phyloP scores from a whole-genome alignment of 2,113 vertebrate species.

The Callorhinus ursinus region DNA sequence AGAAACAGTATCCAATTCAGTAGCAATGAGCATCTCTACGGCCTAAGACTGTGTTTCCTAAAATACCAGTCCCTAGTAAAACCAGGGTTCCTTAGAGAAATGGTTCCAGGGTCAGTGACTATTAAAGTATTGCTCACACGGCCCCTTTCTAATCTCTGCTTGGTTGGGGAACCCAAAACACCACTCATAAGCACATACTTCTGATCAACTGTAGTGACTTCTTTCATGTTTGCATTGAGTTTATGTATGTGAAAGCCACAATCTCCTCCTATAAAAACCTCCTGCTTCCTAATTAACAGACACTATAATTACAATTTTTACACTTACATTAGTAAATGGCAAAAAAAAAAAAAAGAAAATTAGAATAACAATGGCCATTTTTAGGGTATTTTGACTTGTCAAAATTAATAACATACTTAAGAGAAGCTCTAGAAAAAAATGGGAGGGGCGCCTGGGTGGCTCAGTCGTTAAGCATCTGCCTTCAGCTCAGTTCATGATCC shows the following conservation, averaged over 20 bases:
- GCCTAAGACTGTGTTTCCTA: background rate
- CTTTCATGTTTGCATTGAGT: background rate
- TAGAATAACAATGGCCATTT: background rate
- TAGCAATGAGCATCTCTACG: background rate
- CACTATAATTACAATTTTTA: conserved; percentile 2
- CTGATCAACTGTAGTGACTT: background rate
- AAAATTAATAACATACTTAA: conserved; percentile 4
- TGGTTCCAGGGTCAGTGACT: background rate
- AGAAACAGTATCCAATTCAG: background rate
- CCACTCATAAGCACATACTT: background rate
- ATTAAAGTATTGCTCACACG: background rate
- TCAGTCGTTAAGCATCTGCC: no score
- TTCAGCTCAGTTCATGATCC: no score
- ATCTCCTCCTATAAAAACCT: background rate
- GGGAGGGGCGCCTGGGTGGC: no score
- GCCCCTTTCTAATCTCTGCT: background rate
- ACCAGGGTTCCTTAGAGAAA: background rate
- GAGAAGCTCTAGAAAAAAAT: background rate
- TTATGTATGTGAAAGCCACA: background rate
- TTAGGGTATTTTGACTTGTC: background rate
- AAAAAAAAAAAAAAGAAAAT: background rate
- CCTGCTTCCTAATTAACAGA: background rate
- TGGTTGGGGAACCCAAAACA: background rate
- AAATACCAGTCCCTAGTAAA: background rate
- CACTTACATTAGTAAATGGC: background rate